Percentiles rank a stretch among this genome's conserved stretches.
Conservation (phyloP, 2,113 vertebrate species). For the Raja brachyura region DNA sequence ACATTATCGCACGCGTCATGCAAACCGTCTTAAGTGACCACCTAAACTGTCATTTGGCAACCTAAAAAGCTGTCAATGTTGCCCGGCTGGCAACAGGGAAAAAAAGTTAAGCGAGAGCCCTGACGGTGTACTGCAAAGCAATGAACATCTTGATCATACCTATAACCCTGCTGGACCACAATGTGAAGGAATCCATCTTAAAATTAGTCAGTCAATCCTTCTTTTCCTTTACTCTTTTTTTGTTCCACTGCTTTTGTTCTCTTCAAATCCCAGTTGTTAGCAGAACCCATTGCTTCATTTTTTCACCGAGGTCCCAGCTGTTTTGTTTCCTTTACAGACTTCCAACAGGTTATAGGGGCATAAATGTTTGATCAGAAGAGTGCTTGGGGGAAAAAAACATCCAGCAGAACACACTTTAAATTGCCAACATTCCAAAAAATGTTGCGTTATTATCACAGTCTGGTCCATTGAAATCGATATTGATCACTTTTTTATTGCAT, state of each 20-base stretch:
- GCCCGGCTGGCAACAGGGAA: too few species aligned
- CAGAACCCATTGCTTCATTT: not conserved
- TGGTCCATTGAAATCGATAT: not conserved
- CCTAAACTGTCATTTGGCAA: too few species aligned
- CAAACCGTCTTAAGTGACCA: too few species aligned
- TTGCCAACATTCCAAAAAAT: not conserved
- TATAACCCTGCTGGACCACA: too few species aligned
- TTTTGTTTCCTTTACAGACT: not conserved
- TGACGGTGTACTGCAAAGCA: too few species aligned
- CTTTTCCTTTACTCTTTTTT: not conserved
- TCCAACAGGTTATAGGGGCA: not conserved
- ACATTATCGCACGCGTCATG: too few species aligned
- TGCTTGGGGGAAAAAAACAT: too few species aligned
- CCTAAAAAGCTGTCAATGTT: too few species aligned
- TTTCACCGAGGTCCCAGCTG: not conserved
- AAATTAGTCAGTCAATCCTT: not conserved
- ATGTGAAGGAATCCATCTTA: too few species aligned
- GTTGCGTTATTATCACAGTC: not conserved
- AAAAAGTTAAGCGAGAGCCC: too few species aligned
- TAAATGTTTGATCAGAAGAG: too few species aligned
- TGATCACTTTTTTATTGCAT: not conserved
- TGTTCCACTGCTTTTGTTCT: not conserved
- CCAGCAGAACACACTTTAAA: not conserved
- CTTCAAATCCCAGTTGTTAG: not conserved
- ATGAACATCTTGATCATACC: too few species aligned